Percentiles rank a stretch among this genome's conserved stretches.
phyloP scores from a whole-genome alignment of 1,140 invertebrate genomes.

The Oncopeltus fasciatus region DNA sequence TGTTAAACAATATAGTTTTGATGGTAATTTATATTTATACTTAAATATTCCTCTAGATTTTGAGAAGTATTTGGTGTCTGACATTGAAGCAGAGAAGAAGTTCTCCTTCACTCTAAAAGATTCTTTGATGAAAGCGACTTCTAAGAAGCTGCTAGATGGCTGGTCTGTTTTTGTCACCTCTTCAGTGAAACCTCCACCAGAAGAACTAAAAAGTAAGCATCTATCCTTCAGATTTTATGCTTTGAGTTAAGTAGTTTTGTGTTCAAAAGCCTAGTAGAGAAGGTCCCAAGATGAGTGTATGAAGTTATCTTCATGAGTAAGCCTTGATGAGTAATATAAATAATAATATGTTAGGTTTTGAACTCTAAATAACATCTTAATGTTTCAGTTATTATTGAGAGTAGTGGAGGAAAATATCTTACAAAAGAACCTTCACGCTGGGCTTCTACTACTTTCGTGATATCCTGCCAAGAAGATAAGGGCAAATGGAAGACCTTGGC shows the following conservation, averaged over 20 bases:
- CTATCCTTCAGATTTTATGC: too few relatives aligned
- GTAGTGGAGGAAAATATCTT: constrained; percentile 29
- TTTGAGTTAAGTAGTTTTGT: too few relatives aligned
- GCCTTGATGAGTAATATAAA: too few relatives aligned
- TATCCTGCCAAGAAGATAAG: constrained; percentile 30
- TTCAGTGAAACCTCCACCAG: constrained; percentile 29
- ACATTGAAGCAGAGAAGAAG: constrained; percentile 30
- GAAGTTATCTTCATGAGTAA: too few relatives aligned
- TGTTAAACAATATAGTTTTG: too few relatives aligned
- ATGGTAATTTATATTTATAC: too few relatives aligned
- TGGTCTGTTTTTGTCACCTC: constrained; percentile 32
- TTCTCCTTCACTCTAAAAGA: constrained; percentile 31
- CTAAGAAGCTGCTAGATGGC: constrained; percentile 29
- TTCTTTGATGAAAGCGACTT: constrained; percentile 29
- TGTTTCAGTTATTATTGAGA: constrained; percentile 31
- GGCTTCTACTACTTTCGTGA: constrained; percentile 29
- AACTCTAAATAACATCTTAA: too few relatives aligned
- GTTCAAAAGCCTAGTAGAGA: too few relatives aligned
- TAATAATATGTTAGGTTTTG: too few relatives aligned
- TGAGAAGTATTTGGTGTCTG: constrained; percentile 31
- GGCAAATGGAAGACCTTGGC: constrained; percentile 28
- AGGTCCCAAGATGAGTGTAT: too few relatives aligned
- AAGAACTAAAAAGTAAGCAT: constrained; percentile 33
- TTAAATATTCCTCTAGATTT: too few relatives aligned
- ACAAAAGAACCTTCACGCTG: constrained; percentile 28